phyloP scores from a whole-genome alignment of 1,140 invertebrate genomes.

The Magallana ariakensis region DNA sequence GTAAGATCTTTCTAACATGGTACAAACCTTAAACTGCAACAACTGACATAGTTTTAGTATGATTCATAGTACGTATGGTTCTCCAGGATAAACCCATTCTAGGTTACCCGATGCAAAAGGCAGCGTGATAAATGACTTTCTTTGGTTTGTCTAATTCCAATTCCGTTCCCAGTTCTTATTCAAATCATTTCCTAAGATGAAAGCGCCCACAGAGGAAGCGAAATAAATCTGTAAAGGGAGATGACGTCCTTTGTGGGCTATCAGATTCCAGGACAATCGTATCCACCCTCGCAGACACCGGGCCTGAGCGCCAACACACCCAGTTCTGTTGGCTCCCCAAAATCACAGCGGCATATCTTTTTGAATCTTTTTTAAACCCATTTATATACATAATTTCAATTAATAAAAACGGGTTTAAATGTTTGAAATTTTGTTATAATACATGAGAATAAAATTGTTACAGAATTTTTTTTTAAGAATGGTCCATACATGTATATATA shows the following conservation, averaged over 20 bases:
- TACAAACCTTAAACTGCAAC: no score
- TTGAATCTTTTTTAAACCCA: no score
- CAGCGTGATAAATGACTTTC: background rate
- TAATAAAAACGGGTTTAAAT: no score
- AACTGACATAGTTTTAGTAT: background rate
- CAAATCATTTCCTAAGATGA: constrained; percentile 4
- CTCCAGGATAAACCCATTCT: background rate
- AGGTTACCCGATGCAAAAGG: background rate
- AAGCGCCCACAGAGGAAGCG: background rate
- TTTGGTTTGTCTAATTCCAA: background rate
- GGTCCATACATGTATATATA: no score
- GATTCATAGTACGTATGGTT: background rate
- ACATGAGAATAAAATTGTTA: no score
- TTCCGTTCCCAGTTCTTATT: constrained; percentile 1
- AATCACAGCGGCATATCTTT: no score
- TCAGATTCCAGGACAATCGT: background rate
- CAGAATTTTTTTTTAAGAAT: no score
- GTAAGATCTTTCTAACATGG: no score
- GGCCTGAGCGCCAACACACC: no score
- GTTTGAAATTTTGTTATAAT: no score
- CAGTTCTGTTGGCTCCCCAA: no score
- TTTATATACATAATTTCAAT: no score
- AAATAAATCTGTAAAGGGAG: background rate
- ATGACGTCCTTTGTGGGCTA: background rate
- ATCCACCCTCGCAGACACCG: background rate